phyloP scores from a whole-genome alignment of 2,888 invertebrate species.

The Heliothis peltigera region DNA sequence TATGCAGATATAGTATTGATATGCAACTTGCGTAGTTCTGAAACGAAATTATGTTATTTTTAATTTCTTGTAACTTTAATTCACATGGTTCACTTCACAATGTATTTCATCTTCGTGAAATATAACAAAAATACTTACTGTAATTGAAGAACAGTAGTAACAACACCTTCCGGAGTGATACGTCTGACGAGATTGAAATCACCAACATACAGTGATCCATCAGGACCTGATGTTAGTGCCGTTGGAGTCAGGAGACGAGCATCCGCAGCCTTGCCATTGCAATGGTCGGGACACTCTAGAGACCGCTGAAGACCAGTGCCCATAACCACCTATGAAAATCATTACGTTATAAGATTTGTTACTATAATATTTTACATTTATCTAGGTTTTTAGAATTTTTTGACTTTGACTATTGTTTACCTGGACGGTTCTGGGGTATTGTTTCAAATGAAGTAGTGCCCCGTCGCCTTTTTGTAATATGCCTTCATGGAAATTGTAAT shows the following conservation, averaged over 20 bases:
- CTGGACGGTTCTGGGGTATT: constrained; percentile 96
- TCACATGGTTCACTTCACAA: background rate
- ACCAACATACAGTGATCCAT: constrained; percentile 98
- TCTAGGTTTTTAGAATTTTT: background rate
- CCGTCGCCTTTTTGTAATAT: constrained; percentile 99
- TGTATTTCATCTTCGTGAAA: background rate
- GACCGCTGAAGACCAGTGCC: constrained; percentile 97
- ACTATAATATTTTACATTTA: background rate
- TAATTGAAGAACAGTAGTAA: constrained; percentile 96
- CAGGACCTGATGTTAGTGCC: constrained; percentile 97
- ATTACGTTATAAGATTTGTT: background rate
- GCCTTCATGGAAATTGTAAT: constrained; percentile 99
- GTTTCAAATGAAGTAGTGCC: constrained; percentile 97
- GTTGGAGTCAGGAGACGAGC: constrained; percentile 97
- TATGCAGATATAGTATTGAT: constrained; percentile 98
- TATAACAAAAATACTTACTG: constrained; percentile 89
- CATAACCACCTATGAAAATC: constrained; percentile 94
- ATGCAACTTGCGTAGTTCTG: constrained; percentile 98
- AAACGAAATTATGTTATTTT: constrained; percentile 67
- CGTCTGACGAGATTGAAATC: constrained; percentile 98
- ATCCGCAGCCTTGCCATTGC: constrained; percentile 96
- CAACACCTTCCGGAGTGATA: constrained; percentile 96
- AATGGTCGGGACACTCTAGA: constrained; percentile 95
- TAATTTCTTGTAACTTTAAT: background rate
- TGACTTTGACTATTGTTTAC: constrained; percentile 62